Percentiles rank a stretch among this genome's conserved stretches.
Evolutionary conservation across 2,888 invertebrate species (phyloP).

Genomic region (Cosmopolites sordidus): DNA sequence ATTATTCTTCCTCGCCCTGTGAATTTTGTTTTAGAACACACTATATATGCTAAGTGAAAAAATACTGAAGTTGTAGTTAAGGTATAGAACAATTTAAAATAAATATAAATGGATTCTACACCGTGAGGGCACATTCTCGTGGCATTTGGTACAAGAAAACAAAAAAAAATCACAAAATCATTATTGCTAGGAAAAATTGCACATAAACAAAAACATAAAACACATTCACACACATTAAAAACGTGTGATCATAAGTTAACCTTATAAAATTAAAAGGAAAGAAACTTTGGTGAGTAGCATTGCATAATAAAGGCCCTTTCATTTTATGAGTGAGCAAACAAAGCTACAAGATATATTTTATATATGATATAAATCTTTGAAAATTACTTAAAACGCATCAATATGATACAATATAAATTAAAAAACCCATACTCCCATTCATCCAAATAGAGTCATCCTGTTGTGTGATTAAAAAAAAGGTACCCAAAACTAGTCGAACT

Average conservation of each 20-base stretch:
- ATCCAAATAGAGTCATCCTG: slow-evolving; percentile 8
- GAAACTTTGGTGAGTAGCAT: slow-evolving; percentile 43
- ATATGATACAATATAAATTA: slow-evolving; percentile 28
- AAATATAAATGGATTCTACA: slow-evolving; percentile 20
- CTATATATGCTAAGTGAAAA: slow-evolving; percentile 15
- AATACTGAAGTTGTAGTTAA: slow-evolving; percentile 22
- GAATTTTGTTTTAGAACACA: slow-evolving; percentile 23
- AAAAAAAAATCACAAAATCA: slow-evolving; percentile 37
- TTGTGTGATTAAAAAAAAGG: slow-evolving; percentile 2
- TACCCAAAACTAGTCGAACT: slow-evolving; percentile 6
- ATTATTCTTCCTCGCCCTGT: slow-evolving; percentile 12
- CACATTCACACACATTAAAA: slow-evolving; percentile 15
- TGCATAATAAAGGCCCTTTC: slow-evolving; percentile 37
- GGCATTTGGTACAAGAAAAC: slow-evolving; percentile 14
- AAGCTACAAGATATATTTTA: slow-evolving; percentile 23
- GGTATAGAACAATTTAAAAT: slow-evolving; percentile 18
- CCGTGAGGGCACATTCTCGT: neutral
- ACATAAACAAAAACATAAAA: slow-evolving; percentile 37
- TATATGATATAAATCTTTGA: slow-evolving; percentile 19
- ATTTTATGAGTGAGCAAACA: slow-evolving; percentile 32
- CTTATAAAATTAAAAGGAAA: slow-evolving; percentile 34
- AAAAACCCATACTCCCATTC: slow-evolving; percentile 13
- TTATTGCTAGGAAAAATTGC: slow-evolving; percentile 42
- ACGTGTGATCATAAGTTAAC: slow-evolving; percentile 21
- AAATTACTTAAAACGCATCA: slow-evolving; percentile 13